Evolutionary conservation across 2,113 vertebrate species (phyloP).

Genomic region (Neomonachus schauinslandi): DNA sequence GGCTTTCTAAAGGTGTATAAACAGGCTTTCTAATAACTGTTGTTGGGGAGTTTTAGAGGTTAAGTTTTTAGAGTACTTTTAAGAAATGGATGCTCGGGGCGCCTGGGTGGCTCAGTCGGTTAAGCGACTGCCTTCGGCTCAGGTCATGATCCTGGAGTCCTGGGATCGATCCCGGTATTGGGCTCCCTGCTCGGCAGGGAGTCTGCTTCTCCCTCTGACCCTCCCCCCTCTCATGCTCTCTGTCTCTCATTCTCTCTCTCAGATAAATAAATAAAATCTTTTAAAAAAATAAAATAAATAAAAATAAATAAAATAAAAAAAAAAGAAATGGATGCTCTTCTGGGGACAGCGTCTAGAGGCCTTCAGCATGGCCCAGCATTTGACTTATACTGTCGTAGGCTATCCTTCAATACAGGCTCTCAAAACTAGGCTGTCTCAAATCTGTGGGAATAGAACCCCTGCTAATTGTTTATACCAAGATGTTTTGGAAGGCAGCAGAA

Average conservation of each 20-base stretch:
- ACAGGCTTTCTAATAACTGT: not conserved
- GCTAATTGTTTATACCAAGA: not conserved
- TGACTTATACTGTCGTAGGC: not conserved
- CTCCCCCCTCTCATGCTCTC: too few species aligned
- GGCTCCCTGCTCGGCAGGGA: too few species aligned
- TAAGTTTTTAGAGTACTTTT: not conserved
- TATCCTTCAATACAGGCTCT: not conserved
- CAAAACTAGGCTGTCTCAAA: not conserved
- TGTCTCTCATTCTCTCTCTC: too few species aligned
- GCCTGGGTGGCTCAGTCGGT: too few species aligned
- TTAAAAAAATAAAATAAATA: too few species aligned
- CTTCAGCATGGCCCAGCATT: not conserved
- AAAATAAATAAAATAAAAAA: too few species aligned
- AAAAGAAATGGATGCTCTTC: not conserved
- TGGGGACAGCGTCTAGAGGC: not conserved
- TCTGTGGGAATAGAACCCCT: not conserved
- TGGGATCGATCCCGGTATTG: too few species aligned
- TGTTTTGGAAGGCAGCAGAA: not conserved
- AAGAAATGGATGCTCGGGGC: not conserved
- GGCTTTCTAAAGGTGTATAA: not conserved
- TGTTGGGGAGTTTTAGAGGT: not conserved
- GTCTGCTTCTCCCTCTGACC: too few species aligned
- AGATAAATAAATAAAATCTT: too few species aligned
- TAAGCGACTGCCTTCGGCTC: too few species aligned
- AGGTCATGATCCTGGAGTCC: too few species aligned